Percentiles rank a stretch among this genome's conserved stretches.
Evolutionary conservation across 2,888 invertebrate genomes (phyloP).

Genomic region (Epinotia demarniana): DNA sequence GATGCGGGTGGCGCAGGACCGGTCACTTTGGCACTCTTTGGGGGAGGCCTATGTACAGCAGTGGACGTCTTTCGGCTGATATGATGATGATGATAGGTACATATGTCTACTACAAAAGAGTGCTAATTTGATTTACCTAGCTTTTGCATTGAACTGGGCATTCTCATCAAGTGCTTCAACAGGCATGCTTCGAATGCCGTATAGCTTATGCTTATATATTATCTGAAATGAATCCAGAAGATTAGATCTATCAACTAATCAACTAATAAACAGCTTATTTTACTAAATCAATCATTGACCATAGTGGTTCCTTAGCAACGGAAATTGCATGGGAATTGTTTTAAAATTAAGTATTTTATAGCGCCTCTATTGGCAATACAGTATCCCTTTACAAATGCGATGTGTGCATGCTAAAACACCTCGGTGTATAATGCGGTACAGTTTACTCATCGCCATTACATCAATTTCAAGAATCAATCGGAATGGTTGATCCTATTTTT

Average conservation of each 20-base stretch:
- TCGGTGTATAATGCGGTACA: background rate
- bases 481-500: no score
- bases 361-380: background rate
- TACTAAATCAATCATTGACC: background rate
- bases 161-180: slow-evolving; percentile 41
- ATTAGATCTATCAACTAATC: background rate
- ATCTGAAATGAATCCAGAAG: background rate
- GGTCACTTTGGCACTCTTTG: no score
- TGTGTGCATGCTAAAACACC: slow-evolving; percentile 8
- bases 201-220: background rate
- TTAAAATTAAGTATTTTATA: slow-evolving; percentile 23
- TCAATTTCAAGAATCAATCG: background rate
- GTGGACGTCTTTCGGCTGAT: no score
- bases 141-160: slow-evolving; percentile 50
- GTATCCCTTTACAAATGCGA: background rate
- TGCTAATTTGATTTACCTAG: slow-evolving; percentile 44
- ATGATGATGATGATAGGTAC: no score
- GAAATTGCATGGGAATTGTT: slow-evolving; percentile 14
- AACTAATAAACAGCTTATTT: background rate
- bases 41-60: no score
- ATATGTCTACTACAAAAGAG: background rate
- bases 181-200: slow-evolving; percentile 47
- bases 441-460: slow-evolving; percentile 4
- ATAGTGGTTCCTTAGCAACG: slow-evolving; percentile 34
- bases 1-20: no score